Conservation (phyloP, 2,113 vertebrate genomes). For the Bufo bufo region DNA sequence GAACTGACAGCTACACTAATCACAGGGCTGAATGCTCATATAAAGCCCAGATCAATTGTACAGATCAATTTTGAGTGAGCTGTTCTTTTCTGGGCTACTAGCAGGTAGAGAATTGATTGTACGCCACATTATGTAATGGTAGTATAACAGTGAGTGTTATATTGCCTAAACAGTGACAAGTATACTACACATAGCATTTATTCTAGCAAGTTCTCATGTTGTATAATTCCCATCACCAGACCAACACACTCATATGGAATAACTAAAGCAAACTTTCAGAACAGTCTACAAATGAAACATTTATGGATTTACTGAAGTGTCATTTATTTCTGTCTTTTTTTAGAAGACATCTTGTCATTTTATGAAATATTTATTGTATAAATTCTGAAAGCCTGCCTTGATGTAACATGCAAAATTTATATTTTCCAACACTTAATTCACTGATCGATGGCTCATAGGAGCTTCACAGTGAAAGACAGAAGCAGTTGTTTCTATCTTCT, state of each 20-base stretch:
- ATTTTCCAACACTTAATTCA: conserved; percentile 16
- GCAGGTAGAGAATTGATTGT: no score
- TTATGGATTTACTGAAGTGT: background rate
- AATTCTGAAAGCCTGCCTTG: conserved; percentile 14
- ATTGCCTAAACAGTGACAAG: no score
- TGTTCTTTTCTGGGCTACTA: no score
- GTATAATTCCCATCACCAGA: background rate
- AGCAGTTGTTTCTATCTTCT: background rate
- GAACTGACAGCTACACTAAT: no score
- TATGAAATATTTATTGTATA: conserved; percentile 40
- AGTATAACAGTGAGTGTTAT: no score
- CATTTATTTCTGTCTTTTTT: conserved; percentile 10
- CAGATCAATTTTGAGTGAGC: no score
- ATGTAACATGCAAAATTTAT: conserved; percentile 34
- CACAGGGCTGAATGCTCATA: no score
- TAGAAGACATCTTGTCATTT: conserved; percentile 19
- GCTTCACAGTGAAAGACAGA: background rate
- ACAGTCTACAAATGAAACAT: conserved; percentile 14
- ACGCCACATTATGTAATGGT: no score
- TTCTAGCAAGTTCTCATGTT: no score
- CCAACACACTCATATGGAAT: background rate
- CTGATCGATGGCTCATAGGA: conserved; percentile 15
- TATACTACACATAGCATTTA: no score
- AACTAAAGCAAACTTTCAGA: conserved; percentile 12
- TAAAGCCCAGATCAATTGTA: no score